Base-by-base conservation (phyloP, 2,797 vertebrate genomes). In the Hoplostethus atlanticus region DNA sequence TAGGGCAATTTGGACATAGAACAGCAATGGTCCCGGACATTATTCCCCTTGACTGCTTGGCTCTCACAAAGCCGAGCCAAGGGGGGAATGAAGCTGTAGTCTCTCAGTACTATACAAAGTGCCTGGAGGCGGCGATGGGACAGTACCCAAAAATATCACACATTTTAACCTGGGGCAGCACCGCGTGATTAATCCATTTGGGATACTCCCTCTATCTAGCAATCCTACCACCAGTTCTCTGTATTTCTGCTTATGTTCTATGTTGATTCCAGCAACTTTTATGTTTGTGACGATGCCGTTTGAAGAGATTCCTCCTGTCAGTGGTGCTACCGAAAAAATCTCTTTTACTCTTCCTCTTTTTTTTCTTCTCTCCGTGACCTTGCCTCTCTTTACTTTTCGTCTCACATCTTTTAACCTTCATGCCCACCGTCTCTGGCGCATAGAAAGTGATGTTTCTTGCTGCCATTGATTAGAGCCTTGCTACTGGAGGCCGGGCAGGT, bases 111-210 rank as follows among this genome's bases (percentile, higher is more conserved):
- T 67, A 68, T 87, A 77, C 75, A 85, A 87, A 88, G 82, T 0
- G 53, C 74, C 76, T 38, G 42, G 73, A 79, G 79, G 73, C 54
- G 40, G 60, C 28, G 21, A 79, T 65, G 72, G 87, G 82, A 84
- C 55, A 50, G 56, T 62, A 56, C 68, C 84, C 69, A 77, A 81
- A 90, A 87, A 91, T 89, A 89, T 81, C 79, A 46, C 73, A 74
- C 44, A 21, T 62, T 76, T 77, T 78, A 77, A 86, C 83, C 83
- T 30, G 80, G 40, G 80, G 85, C 74, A 62, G 72, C 67, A n/a
- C 64, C 16, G 62, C 81, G 55, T 80, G 76, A 89, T 84, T 83
- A 89, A 84, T 84, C 87, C 75, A 48, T 42, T 58, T 28, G 54
- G 58, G 70, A 1, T 67, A 13, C 83, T 76, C 78, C 84, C 65